These are phyloP conservation scores for Sinosuthora webbiana DNA, from an alignment of 2,113 vertebrate genomes.

Conservation along the genomic window DNA sequence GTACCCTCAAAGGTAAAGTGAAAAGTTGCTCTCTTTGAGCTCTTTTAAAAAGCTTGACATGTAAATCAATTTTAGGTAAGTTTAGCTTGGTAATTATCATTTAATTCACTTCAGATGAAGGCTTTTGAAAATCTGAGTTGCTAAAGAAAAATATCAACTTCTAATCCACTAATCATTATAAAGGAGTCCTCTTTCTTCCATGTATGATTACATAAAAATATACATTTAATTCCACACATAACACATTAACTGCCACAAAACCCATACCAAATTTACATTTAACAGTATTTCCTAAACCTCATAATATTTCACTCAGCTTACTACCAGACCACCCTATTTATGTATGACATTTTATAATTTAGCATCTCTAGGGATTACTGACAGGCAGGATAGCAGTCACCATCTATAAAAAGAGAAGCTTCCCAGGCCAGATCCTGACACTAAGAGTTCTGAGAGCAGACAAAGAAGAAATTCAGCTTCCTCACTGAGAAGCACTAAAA, in stretches of 20 bases:
- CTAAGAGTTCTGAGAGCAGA: not conserved
- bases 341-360: not conserved
- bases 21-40: not conserved
- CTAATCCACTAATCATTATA: not conserved
- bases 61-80: not conserved
- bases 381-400: not conserved
- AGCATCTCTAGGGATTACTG: not conserved
- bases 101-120: not conserved
- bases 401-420: not conserved
- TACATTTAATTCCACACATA: not conserved
- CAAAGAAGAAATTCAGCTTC: not conserved
- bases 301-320: not conserved
- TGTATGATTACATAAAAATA: not conserved
- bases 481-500: not conserved
- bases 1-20: constrained; percentile 27
- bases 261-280: not conserved
- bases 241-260: not conserved
- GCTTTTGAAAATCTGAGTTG: not conserved
- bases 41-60: not conserved
- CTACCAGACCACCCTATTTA: not conserved
- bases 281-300: not conserved
- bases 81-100: not conserved
- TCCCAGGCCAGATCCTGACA: not conserved
- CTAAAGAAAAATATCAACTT: not conserved
- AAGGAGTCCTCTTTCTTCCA: not conserved